These are phyloP conservation scores for Limonius californicus DNA, from an alignment of 1,140 invertebrate genomes.

Conservation along the genomic window DNA sequence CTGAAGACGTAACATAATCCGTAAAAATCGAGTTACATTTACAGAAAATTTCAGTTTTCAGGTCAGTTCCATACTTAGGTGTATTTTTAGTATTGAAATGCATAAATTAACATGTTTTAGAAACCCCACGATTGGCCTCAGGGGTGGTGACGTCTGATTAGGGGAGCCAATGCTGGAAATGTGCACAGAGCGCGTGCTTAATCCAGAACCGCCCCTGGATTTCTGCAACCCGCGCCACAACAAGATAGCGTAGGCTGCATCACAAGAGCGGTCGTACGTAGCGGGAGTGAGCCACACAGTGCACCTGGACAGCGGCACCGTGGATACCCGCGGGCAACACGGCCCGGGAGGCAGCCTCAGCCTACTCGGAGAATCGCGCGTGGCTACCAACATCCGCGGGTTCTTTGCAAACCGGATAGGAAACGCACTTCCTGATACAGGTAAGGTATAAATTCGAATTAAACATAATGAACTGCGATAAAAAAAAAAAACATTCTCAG, in stretches of 20 bases:
- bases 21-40: no score
- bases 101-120: slow-evolving; percentile 29
- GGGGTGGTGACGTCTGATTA: slow-evolving; percentile 32
- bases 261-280: slow-evolving; percentile 27
- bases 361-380: slow-evolving; percentile 52
- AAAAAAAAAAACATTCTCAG: no score
- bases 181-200: slow-evolving; percentile 25
- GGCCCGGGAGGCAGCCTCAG: slow-evolving; percentile 49
- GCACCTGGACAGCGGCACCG: slow-evolving; percentile 40
- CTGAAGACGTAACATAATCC: no score
- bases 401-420: slow-evolving; percentile 54
- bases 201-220: slow-evolving; percentile 27
- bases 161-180: slow-evolving; percentile 25
- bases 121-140: slow-evolving; percentile 42
- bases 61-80: slow-evolving; percentile 40
- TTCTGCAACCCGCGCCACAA: slow-evolving; percentile 23
- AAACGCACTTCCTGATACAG: slow-evolving; percentile 55
- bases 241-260: slow-evolving; percentile 25
- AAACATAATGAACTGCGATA: no score
- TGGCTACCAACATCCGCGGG: slow-evolving; percentile 56
- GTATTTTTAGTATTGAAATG: slow-evolving; percentile 18
- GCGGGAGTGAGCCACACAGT: slow-evolving; percentile 31
- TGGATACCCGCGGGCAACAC: slow-evolving; percentile 39
- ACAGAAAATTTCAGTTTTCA: neutral
- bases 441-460: slow-evolving; percentile 46